A percentile compares a stretch with the other conserved stretches of the same genome.
Evolutionary conservation across 1,140 invertebrate species (phyloP).

Genomic region (Sarcophaga bullata): DNA sequence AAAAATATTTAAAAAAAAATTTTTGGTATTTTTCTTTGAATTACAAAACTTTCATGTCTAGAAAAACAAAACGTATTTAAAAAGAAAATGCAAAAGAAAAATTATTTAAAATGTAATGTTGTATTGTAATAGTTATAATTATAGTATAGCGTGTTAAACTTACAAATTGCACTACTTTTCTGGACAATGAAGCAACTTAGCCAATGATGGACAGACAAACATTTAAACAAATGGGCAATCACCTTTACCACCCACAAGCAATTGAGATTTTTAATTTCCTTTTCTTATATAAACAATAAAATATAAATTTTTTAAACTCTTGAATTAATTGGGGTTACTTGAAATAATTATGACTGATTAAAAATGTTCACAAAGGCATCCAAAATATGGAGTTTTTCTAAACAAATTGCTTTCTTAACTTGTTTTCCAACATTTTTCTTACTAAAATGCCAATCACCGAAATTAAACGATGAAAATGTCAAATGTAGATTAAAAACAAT

Average conservation of each 20-base stretch:
- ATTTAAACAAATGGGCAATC: too few species aligned
- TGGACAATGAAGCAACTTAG: constrained; percentile 4
- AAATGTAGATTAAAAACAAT: background rate
- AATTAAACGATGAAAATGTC: background rate
- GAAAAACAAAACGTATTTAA: background rate
- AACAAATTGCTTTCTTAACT: background rate
- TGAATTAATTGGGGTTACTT: too few species aligned
- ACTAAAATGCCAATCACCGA: background rate
- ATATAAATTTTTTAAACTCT: too few species aligned
- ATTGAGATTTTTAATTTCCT: too few species aligned
- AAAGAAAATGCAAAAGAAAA: background rate
- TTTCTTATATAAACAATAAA: too few species aligned
- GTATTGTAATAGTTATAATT: constrained; percentile 25
- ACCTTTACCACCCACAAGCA: too few species aligned
- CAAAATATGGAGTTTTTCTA: too few species aligned
- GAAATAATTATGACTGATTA: too few species aligned
- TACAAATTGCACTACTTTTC: constrained; percentile 25
- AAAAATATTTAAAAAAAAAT: background rate
- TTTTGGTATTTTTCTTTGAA: background rate
- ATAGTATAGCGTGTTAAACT: constrained; percentile 28
- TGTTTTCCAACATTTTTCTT: background rate
- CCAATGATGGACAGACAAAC: background rate
- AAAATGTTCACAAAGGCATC: too few species aligned
- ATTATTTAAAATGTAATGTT: constrained; percentile 19
- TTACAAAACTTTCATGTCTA: too few species aligned